phyloP scores from a whole-genome alignment of 2,113 vertebrate genomes.

The Salvelinus sp. region DNA sequence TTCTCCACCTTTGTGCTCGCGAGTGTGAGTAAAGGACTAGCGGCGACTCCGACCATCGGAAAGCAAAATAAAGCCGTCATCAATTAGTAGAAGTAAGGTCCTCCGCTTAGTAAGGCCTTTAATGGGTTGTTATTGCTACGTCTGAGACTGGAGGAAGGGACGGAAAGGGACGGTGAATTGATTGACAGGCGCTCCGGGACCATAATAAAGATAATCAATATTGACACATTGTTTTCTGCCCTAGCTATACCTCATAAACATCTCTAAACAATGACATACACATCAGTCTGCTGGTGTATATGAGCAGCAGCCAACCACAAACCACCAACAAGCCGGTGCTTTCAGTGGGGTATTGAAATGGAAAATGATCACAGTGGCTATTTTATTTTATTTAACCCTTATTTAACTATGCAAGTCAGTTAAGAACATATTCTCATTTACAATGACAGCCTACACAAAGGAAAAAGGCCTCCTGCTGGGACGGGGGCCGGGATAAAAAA shows the following conservation, averaged over 20 bases:
- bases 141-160: conserved; percentile 44
- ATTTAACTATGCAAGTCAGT: too few species aligned
- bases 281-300: conserved; percentile 24
- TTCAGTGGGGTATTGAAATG: background rate
- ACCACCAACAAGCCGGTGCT: background rate
- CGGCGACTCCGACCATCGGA: background rate
- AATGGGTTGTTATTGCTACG: conserved; percentile 66
- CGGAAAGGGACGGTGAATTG: conserved; percentile 47
- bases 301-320: conserved; percentile 45
- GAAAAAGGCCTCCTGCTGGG: too few species aligned
- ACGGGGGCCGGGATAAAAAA: too few species aligned
- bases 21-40: background rate
- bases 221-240: conserved; percentile 59
- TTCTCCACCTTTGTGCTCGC: background rate
- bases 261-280: background rate
- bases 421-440: too few species aligned
- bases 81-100: conserved; percentile 53
- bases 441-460: too few species aligned
- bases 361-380: background rate
- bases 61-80: conserved; percentile 69
- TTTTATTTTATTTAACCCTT: too few species aligned
- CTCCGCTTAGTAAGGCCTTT: conserved; percentile 20
- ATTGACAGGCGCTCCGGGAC: conserved; percentile 58
- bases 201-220: conserved; percentile 58
- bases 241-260: conserved; percentile 54